A percentile compares a stretch with the other conserved stretches of the same genome.
These are phyloP conservation scores for Turdus rufiventris DNA, from an alignment of 2,113 vertebrate genomes.

Conservation along the genomic window DNA sequence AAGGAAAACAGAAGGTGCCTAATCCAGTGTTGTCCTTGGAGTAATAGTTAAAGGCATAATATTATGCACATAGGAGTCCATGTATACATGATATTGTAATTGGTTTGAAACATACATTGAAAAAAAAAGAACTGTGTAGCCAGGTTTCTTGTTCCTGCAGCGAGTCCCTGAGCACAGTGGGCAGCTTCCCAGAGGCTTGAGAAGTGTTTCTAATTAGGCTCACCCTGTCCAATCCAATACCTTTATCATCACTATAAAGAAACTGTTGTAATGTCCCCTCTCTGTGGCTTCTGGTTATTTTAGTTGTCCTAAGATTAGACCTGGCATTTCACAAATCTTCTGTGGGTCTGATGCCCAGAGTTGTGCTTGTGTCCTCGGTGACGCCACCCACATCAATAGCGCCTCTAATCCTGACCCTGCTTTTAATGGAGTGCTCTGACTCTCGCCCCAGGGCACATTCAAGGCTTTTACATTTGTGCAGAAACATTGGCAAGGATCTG, in stretches of 20 bases:
- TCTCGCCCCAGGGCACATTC: background rate
- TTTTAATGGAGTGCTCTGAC: slow-evolving; percentile 14
- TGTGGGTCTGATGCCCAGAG: slow-evolving; percentile 13
- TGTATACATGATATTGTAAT: slow-evolving; percentile 35
- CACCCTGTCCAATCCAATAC: slow-evolving; percentile 29
- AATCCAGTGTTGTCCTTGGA: slow-evolving; percentile 56
- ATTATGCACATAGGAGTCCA: slow-evolving; percentile 31
- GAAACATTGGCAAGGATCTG: slow-evolving; percentile 1
- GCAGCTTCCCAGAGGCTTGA: slow-evolving; percentile 42
- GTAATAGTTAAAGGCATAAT: slow-evolving; percentile 63
- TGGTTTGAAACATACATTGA: slow-evolving; percentile 39
- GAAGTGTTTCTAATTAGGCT: slow-evolving; percentile 56
- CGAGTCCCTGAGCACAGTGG: slow-evolving; percentile 42
- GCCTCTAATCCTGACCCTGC: slow-evolving; percentile 10
- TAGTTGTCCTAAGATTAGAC: slow-evolving; percentile 32
- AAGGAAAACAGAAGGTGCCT: slow-evolving; percentile 62
- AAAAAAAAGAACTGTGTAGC: background rate
- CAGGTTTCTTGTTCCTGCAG: slow-evolving; percentile 22
- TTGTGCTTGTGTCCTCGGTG: background rate
- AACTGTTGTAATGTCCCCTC: slow-evolving; percentile 15
- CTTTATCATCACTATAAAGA: slow-evolving; percentile 51
- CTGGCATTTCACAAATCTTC: slow-evolving; percentile 50
- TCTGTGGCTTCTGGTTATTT: slow-evolving; percentile 49
- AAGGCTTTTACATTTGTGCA: slow-evolving; percentile 30
- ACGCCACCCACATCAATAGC: slow-evolving; percentile 34